These are phyloP conservation scores for Mus minutoides DNA, from an alignment of 2,797 vertebrate genomes.

Conservation along the genomic window DNA sequence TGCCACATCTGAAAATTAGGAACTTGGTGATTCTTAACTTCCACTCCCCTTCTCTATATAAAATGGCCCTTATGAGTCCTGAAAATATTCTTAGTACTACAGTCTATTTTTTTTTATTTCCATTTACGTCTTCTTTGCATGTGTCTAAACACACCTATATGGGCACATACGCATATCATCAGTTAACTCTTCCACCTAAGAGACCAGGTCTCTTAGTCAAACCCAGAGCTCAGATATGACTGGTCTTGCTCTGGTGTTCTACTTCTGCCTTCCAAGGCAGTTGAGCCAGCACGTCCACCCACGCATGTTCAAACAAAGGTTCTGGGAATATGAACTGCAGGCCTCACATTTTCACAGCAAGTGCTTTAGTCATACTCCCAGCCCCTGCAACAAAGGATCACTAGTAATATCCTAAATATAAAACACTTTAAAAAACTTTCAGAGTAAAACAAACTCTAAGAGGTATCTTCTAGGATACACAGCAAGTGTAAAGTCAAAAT, in stretches of 20 bases:
- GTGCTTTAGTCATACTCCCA: background rate
- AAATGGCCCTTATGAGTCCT: background rate
- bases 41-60: background rate
- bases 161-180: background rate
- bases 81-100: background rate
- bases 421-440: slow-evolving; percentile 41
- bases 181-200: background rate
- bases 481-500: background rate
- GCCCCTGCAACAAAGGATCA: background rate
- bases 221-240: background rate
- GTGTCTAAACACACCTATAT: background rate
- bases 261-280: background rate
- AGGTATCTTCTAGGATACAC: background rate
- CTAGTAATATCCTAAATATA: background rate
- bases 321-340: background rate
- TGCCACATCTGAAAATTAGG: background rate
- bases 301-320: too few relatives aligned
- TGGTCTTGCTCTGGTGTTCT: background rate
- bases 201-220: background rate
- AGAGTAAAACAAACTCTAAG: slow-evolving; percentile 44
- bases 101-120: background rate
- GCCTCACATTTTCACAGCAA: background rate
- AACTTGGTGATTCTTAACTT: background rate
- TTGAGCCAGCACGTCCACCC: background rate
- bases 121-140: background rate